These are phyloP conservation scores for Lethrus apterus DNA, from an alignment of 1,140 invertebrate genomes.

Conservation along the genomic window DNA sequence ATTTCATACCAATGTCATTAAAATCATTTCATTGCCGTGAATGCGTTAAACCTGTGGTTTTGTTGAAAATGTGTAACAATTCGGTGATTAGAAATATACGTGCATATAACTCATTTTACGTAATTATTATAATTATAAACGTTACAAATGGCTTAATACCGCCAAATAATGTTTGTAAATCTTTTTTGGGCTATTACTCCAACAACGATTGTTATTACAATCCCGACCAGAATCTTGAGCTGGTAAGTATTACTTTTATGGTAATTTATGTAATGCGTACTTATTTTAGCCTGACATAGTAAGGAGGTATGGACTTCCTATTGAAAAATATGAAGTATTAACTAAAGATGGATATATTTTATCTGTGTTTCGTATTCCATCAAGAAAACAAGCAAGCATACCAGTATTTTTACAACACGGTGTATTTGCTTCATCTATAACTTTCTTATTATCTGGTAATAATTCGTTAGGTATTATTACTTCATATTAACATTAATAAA, in stretches of 20 bases:
- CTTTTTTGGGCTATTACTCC: constrained; percentile 17
- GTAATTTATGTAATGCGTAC: background rate
- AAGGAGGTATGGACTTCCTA: constrained; percentile 48
- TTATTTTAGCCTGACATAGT: constrained; percentile 46
- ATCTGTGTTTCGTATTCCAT: constrained; percentile 56
- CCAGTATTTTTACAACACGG: constrained; percentile 60
- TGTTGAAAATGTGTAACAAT: no score
- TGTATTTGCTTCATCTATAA: constrained; percentile 52
- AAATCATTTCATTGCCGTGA: background rate
- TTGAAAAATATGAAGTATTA: constrained; percentile 27
- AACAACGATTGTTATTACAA: constrained; percentile 19
- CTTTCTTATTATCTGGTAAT: constrained; percentile 52
- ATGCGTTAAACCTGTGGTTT: background rate
- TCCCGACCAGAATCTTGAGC: constrained; percentile 13
- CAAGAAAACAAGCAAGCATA: background rate
- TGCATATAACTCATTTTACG: no score
- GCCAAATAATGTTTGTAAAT: constrained; percentile 18
- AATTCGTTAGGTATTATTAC: constrained; percentile 43
- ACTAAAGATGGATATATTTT: constrained; percentile 65
- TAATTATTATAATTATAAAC: no score
- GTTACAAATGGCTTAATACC: no score
- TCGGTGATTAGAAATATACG: no score
- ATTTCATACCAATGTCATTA: no score
- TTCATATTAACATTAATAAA: background rate
- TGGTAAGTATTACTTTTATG: constrained; percentile 16